These are phyloP conservation scores for Steromphala cineraria DNA, from an alignment of 2,888 invertebrate genomes.

Conservation along the genomic window DNA sequence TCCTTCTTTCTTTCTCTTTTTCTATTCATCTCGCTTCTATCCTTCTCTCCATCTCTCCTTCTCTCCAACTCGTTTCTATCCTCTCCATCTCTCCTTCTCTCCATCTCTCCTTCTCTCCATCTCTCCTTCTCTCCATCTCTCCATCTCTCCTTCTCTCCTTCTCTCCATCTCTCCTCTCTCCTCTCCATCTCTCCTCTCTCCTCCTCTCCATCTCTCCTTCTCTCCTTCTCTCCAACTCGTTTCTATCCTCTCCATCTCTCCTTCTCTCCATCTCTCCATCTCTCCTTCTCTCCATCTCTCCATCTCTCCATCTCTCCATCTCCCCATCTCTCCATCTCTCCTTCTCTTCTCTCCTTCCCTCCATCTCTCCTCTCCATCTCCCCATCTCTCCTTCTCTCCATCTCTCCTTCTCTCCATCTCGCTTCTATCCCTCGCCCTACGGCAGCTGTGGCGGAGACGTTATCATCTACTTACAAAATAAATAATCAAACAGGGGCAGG, in stretches of 20 bases:
- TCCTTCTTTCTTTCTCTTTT: too few relatives aligned
- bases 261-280: background rate
- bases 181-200: too few relatives aligned
- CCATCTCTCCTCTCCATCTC: background rate
- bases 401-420: background rate
- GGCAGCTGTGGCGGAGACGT: background rate
- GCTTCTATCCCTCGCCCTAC: background rate
- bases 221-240: background rate
- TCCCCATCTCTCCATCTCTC: too few relatives aligned
- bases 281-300: background rate
- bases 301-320: too few relatives aligned
- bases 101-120: too few relatives aligned
- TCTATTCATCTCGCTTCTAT: too few relatives aligned
- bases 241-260: background rate
- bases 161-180: too few relatives aligned
- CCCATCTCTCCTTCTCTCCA: background rate
- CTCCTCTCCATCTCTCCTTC: background rate
- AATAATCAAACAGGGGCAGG: slow-evolving; percentile 5
- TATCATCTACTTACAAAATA: slow-evolving; percentile 19
- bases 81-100: too few relatives aligned
- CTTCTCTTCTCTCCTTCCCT: background rate
- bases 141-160: too few relatives aligned
- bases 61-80: too few relatives aligned
- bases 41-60: too few relatives aligned
- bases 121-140: too few relatives aligned